Percentiles rank a stretch among this genome's conserved stretches.
These are phyloP conservation scores for Leucozona laternaria DNA, from an alignment of 2,888 invertebrate species.

Conservation along the genomic window DNA sequence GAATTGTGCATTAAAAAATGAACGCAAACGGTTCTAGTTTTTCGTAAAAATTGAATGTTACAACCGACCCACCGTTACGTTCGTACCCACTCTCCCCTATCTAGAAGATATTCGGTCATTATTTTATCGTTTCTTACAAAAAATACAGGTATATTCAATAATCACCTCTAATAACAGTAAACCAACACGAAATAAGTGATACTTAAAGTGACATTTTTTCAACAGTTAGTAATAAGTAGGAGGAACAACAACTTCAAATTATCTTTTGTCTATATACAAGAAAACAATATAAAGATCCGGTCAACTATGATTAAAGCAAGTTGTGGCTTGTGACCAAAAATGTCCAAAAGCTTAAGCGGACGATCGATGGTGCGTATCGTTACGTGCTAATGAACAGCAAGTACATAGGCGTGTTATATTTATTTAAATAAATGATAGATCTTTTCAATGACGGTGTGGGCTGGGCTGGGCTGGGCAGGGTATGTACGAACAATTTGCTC, in stretches of 20 bases:
- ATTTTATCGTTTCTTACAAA: background rate
- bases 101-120: too few species aligned
- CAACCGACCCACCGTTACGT: too few species aligned
- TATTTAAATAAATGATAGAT: background rate
- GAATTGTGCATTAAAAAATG: too few species aligned
- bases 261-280: background rate
- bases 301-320: background rate
- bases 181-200: too few species aligned
- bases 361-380: background rate
- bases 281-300: background rate
- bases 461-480: too few species aligned
- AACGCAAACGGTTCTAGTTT: too few species aligned
- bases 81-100: too few species aligned
- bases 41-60: too few species aligned
- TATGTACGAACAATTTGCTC: background rate
- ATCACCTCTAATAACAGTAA: background rate
- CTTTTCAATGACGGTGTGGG: background rate
- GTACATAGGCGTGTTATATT: background rate
- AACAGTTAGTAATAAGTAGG: background rate
- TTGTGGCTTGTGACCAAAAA: constrained; percentile 1
- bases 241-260: background rate
- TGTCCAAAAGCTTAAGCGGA: background rate
- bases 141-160: background rate
- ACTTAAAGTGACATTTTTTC: constrained; percentile 14
- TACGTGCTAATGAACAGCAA: constrained; percentile 14